Base-by-base conservation (phyloP, 2,797 vertebrate species). In the Poeciliopsis gracilis region DNA sequence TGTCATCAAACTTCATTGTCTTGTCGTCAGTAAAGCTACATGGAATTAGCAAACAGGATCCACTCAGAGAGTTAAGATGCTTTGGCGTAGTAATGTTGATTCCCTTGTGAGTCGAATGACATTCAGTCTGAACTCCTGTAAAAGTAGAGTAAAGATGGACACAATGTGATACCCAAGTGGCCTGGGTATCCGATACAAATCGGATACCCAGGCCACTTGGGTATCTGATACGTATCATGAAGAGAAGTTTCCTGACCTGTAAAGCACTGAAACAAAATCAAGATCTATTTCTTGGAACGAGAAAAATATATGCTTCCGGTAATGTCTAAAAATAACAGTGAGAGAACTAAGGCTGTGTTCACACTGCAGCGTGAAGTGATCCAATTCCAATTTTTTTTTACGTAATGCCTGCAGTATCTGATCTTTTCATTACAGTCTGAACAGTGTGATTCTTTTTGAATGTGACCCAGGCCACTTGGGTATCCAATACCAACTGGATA, bases 11-110 rank as follows among this genome's bases (percentile, higher is more conserved):
- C 75, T 66, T 12, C 15, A 61, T 28, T n/a, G 25, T 11, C 45
- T 33, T 25, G 5, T 33, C 2, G 18, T 51, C 47, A 51, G 18
- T 51, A 13, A 69, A 67, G 63, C 76, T 77, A 41, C 75, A 77
- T 41, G 76, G 47, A n/a, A 77, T 77, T 28, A n/a, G 16, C 30
- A 77, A 67, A 51, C 75, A 67, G 13, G 61, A 77, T 53, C 75
- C 75, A 41, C 2, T 18, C 33, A 77, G 63, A 53, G n/a, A 61
- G n/a, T 2, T 7, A 51, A 51, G 0, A 51, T 20, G 47, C 18
- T 38, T 49, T 49, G 59, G 61, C 46, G 59, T 30, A 66, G 13
- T 9, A 2, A 51, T 69, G 20, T 2, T 18, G 33, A 77, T 63
- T 75, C n/a, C 47, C 18, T 2, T 51, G 47, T 51, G 47, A 18